phyloP scores from a whole-genome alignment of 2,113 vertebrate genomes.

The Ciconia stormi region DNA sequence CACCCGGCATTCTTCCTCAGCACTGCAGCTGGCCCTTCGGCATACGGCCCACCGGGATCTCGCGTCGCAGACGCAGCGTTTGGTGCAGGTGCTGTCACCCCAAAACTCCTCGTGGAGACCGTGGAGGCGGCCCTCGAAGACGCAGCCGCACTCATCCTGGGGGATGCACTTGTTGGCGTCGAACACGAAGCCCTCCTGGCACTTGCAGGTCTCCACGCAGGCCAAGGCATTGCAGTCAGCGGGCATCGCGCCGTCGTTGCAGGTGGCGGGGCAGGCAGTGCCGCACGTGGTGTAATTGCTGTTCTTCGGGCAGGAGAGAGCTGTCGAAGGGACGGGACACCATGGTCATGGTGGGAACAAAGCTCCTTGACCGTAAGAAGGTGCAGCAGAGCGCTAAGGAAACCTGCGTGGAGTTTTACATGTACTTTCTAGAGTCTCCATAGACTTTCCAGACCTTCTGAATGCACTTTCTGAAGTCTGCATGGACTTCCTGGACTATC shows the following conservation, averaged over 20 bases:
- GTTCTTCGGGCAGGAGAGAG: constrained; percentile 63
- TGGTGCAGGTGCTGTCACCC: constrained; percentile 22
- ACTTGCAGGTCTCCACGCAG: constrained; percentile 70
- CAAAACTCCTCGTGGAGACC: constrained; percentile 47
- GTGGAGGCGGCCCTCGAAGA: background rate
- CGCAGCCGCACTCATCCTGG: constrained; percentile 53
- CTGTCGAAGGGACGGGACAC: background rate
- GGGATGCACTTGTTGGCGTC: constrained; percentile 53
- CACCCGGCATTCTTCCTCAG: constrained; percentile 55
- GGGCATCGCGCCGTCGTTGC: background rate
- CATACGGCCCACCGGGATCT: constrained; percentile 39
- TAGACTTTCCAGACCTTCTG: background rate
- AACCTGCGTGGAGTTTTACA: background rate
- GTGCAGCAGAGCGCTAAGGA: rapidly evolving
- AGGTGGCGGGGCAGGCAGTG: constrained; percentile 55
- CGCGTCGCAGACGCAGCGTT: constrained; percentile 25
- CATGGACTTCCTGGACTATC: background rate
- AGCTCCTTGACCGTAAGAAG: rapidly evolving
- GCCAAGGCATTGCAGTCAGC: background rate
- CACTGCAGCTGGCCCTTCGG: constrained; percentile 34
- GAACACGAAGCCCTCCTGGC: constrained; percentile 54
- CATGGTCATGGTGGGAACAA: rapidly evolving
- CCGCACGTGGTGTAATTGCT: constrained; percentile 59
- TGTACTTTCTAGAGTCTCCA: background rate
- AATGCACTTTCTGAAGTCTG: background rate